Evolutionary conservation across 2,888 invertebrate species (phyloP).

Genomic region (Ectobius pallidus): DNA sequence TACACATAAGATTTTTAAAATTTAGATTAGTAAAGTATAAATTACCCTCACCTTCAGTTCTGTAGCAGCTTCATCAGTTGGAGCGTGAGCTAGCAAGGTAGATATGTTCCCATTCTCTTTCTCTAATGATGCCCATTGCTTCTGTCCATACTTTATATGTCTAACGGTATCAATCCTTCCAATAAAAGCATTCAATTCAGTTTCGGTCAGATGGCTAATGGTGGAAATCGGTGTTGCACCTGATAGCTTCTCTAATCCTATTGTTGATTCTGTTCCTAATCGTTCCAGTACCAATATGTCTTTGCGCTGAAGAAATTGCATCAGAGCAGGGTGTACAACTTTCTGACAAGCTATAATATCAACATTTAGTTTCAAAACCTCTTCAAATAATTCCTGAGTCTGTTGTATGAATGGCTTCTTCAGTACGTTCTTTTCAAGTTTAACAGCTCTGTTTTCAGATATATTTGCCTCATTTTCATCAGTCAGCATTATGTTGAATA

Average conservation of each 20-base stretch:
- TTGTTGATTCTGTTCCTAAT: constrained; percentile 34
- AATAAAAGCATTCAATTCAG: constrained; percentile 9
- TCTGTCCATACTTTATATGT: constrained; percentile 2
- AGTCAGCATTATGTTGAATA: constrained; percentile 39
- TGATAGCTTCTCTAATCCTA: constrained; percentile 28
- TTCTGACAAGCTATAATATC: constrained; percentile 40
- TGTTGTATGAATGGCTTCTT: constrained; percentile 4
- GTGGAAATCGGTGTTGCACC: constrained; percentile 34
- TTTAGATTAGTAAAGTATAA: too few species aligned
- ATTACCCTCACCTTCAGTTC: constrained; percentile 39
- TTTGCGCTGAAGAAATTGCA: constrained; percentile 32
- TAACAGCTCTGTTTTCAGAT: neutral
- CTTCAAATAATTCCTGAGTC: constrained; percentile 23
- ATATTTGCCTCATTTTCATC: neutral
- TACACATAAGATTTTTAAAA: too few species aligned
- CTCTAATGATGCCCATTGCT: constrained; percentile 30
- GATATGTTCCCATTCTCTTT: constrained; percentile 20
- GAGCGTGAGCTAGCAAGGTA: constrained; percentile 28
- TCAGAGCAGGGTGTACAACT: constrained; percentile 35
- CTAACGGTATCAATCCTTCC: constrained; percentile 30
- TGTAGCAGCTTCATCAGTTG: constrained; percentile 33
- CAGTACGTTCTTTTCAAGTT: neutral
- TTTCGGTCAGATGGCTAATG: neutral
- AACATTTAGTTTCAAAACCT: constrained; percentile 30
- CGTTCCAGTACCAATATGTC: constrained; percentile 38